These are phyloP conservation scores for Drosophila nannoptera DNA, from an alignment of 1,140 invertebrate species.

Conservation along the genomic window DNA sequence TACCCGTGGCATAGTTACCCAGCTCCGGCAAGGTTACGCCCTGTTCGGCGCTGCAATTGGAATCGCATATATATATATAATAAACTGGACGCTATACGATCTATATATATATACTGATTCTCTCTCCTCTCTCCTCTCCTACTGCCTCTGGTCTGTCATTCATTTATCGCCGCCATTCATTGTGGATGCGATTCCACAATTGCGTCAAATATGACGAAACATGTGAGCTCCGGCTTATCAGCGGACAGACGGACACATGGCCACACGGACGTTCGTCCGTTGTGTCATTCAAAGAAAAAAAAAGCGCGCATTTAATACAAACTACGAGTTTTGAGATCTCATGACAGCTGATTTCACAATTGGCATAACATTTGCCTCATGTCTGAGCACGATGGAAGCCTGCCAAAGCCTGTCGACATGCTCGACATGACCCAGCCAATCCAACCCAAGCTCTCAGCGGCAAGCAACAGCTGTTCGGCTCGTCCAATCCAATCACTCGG, in stretches of 20 bases:
- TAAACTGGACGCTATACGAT: not conserved
- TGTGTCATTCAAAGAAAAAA: constrained; percentile 31
- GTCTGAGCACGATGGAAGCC: constrained; percentile 57
- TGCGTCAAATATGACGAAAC: constrained; percentile 41
- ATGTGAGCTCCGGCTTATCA: constrained; percentile 11
- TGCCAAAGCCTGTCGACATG: constrained; percentile 52
- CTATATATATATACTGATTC: not conserved
- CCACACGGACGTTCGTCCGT: constrained; percentile 31
- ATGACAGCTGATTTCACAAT: not conserved
- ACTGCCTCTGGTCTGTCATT: constrained; percentile 22
- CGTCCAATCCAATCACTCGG: constrained; percentile 21
- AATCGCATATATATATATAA: not conserved
- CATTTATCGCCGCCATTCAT: constrained; percentile 31
- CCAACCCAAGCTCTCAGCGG: not conserved
- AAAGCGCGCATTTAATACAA: constrained; percentile 17
- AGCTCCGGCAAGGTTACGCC: constrained; percentile 90
- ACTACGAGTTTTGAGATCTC: constrained; percentile 2
- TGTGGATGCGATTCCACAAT: constrained; percentile 15
- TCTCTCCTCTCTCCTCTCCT: not conserved
- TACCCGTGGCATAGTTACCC: constrained; percentile 96
- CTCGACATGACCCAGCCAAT: constrained; percentile 12
- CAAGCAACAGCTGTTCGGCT: too few species aligned
- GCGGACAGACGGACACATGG: not conserved
- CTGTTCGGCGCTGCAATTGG: constrained; percentile 82
- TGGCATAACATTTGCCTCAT: constrained; percentile 18